Conservation (phyloP, 2,797 vertebrate species). For the Tapera naevia region DNA sequence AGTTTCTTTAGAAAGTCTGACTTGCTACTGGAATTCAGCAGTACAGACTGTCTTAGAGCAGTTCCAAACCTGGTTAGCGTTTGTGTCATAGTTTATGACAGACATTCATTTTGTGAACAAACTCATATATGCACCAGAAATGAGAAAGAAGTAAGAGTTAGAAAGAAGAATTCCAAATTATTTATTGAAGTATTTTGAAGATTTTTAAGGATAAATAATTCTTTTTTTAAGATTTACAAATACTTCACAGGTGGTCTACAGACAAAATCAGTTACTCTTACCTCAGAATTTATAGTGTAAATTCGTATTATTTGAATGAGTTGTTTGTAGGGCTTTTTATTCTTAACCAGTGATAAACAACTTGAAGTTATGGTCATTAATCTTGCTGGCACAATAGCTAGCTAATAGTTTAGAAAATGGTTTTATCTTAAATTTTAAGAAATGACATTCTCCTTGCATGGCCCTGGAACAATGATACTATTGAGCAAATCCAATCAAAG, state of each 20-base stretch:
- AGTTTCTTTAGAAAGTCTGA: conserved; percentile 2
- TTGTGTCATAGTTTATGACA: background rate
- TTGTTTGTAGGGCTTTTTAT: background rate
- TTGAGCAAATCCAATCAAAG: background rate
- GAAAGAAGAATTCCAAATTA: background rate
- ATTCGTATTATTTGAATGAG: background rate
- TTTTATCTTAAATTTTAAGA: background rate
- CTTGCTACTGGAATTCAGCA: conserved; percentile 12
- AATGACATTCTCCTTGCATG: background rate
- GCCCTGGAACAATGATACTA: background rate
- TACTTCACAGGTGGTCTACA: background rate
- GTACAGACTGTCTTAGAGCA: background rate
- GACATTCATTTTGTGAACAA: background rate
- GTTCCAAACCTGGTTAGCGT: background rate
- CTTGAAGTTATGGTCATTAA: background rate
- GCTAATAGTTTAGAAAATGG: background rate
- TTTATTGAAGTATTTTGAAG: background rate
- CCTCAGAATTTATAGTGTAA: background rate
- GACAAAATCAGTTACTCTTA: background rate
- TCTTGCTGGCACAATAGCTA: background rate
- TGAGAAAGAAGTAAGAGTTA: background rate
- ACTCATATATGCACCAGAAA: background rate
- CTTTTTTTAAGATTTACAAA: background rate
- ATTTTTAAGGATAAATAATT: background rate
- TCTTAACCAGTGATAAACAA: background rate